phyloP scores from a whole-genome alignment of 2,888 invertebrate genomes.

The Theretra japonica region DNA sequence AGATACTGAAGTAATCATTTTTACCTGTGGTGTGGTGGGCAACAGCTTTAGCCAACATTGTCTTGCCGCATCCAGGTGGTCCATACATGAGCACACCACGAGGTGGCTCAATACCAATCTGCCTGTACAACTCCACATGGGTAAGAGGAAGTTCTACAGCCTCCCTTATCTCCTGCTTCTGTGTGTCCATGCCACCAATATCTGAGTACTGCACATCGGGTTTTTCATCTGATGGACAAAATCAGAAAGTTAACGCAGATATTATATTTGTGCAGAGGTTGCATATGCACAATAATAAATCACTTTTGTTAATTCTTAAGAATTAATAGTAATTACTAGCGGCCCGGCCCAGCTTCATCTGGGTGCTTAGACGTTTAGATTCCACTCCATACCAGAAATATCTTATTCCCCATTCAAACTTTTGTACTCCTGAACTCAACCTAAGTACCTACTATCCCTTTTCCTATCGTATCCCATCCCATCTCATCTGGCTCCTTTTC shows the following conservation, averaged over 20 bases:
- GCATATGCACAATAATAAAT: too few relatives aligned
- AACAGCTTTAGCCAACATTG: conserved; percentile 99
- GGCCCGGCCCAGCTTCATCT: too few relatives aligned
- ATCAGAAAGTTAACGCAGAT: background rate
- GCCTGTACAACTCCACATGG: conserved; percentile 99
- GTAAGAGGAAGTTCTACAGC: conserved; percentile 99
- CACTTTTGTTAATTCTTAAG: too few relatives aligned
- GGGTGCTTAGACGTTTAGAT: too few relatives aligned
- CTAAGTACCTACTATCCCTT: too few relatives aligned
- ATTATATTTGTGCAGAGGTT: too few relatives aligned
- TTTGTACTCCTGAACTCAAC: too few relatives aligned
- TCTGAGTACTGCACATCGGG: conserved; percentile 99
- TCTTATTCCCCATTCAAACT: too few relatives aligned
- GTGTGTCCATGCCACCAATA: conserved; percentile 99
- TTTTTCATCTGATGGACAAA: conserved; percentile 90
- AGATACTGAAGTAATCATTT: background rate
- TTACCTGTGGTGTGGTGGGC: conserved; percentile 98
- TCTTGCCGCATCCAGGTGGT: conserved; percentile 99
- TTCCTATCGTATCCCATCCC: too few relatives aligned
- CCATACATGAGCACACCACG: conserved; percentile 99
- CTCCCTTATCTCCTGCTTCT: conserved; percentile 99
- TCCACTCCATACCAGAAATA: too few relatives aligned
- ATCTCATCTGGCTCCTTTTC: too few relatives aligned
- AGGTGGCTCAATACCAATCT: conserved; percentile 99
- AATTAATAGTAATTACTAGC: too few relatives aligned